Evolutionary conservation across 2,113 vertebrate genomes (phyloP).

Genomic region (Leucoraja erinaceus): DNA sequence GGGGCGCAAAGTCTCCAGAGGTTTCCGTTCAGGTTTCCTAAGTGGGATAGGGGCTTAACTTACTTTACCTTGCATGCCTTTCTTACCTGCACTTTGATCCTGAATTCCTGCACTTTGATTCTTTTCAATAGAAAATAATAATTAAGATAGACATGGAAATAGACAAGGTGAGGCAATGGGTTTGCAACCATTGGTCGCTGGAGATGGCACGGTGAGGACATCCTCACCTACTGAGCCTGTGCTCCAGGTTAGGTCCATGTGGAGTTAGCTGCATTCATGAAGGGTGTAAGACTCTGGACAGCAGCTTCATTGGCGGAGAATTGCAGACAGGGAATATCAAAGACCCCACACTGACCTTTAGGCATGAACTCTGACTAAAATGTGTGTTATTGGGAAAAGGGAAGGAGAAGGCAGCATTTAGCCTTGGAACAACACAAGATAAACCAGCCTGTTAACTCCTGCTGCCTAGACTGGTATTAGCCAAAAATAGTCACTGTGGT

Average conservation of each 20-base stretch:
- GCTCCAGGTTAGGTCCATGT: not conserved
- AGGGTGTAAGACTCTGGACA: not conserved
- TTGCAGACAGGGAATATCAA: not conserved
- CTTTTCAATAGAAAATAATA: too few relatives aligned
- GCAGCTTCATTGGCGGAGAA: not conserved
- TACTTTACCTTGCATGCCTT: too few relatives aligned
- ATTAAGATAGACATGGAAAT: too few relatives aligned
- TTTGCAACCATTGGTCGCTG: not conserved
- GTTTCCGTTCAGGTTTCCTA: too few relatives aligned
- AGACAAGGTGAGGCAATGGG: too few relatives aligned
- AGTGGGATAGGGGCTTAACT: too few relatives aligned
- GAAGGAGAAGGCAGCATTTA: not conserved
- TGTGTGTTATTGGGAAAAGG: not conserved
- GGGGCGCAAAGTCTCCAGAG: too few relatives aligned
- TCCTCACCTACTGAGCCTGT: not conserved
- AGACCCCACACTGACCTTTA: not conserved
- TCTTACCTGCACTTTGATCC: too few relatives aligned
- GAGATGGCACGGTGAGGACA: not conserved
- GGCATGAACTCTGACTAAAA: not conserved
- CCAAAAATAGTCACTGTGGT: not conserved
- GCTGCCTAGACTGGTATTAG: too few relatives aligned
- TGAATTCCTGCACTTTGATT: too few relatives aligned
- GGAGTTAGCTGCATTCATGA: not conserved
- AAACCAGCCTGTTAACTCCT: not conserved
- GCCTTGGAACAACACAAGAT: not conserved